Evolutionary conservation across 2,888 invertebrate genomes (phyloP), one percentile per base, ranked within the genome.

Genomic region (Nesidiocoris tenuis): DNA sequence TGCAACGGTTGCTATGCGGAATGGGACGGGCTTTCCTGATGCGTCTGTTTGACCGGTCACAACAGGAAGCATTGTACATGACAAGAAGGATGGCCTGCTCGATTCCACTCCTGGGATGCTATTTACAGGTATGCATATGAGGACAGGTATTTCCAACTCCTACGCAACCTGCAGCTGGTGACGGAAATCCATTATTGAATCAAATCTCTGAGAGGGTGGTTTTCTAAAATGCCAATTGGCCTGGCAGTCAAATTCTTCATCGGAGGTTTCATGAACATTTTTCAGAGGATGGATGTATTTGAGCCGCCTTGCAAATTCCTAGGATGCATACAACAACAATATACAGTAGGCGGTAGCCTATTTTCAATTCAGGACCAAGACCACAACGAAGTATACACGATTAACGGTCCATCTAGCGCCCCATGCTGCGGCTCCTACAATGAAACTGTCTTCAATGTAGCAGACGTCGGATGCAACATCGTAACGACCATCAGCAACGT

Each of bases 61-160:
- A 92, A 78, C 91, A 92, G 81, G 93, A 93, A 83, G 92, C 94
- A 0, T 87, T 96, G 82, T 87, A 91, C 76, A 85, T 96, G 61
- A 84, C 86, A 77, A 86, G 94, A 79, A 87, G 91, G 61, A 85
- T 93, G 0, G 90, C 92, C 0, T 89, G 90, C 70, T 88, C 90
- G 0, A 87, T 87, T 0, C 90, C 91, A 79, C 89, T 89, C 80
- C 91, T 90, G 81, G 90, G 91, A 77, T 90, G 90, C 81, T 88
- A 89, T 82, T 84, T 91, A 78, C 91, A 91, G 87, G 91, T 88
- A 59, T 39, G 66, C 54, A 24, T 19, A 12, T 39, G 19, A 22
- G 21, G 24, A 68, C 64, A 18, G n/a, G n/a, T n/a, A n/a, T n/a
- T n/a, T n/a, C n/a, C n/a, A n/a, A n/a, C n/a, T n/a, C n/a, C n/a